These are phyloP conservation scores for Tachina fera DNA, from an alignment of 2,888 invertebrate species.

Conservation along the genomic window DNA sequence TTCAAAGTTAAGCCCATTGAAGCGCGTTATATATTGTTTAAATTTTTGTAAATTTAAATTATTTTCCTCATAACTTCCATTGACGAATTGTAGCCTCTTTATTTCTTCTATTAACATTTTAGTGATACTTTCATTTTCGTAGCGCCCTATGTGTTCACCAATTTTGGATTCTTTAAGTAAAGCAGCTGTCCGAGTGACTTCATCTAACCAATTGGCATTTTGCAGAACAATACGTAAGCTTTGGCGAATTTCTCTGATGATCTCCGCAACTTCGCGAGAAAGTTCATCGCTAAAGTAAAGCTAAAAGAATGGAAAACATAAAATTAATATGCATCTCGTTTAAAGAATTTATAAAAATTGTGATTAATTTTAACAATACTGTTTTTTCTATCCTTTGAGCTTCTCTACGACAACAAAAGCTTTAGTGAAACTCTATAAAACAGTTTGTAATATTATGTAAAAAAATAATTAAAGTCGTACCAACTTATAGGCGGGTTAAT, in stretches of 20 bases:
- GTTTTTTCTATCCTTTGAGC: too few species aligned
- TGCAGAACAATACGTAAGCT: constrained; percentile 74
- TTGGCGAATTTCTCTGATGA: constrained; percentile 77
- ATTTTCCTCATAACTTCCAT: constrained; percentile 75
- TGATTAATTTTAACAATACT: too few species aligned
- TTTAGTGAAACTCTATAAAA: too few species aligned
- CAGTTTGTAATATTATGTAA: too few species aligned
- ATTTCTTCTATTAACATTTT: constrained; percentile 75
- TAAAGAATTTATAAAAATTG: too few species aligned
- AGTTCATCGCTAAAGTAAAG: constrained; percentile 76
- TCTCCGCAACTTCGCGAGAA: constrained; percentile 73
- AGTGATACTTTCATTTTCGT: constrained; percentile 72
- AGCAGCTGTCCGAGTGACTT: constrained; percentile 77
- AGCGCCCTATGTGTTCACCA: constrained; percentile 74
- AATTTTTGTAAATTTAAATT: constrained; percentile 76
- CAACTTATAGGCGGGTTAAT: too few species aligned
- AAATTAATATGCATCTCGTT: neutral
- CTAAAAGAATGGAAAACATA: constrained; percentile 68
- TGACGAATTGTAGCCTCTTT: constrained; percentile 73
- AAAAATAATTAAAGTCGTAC: too few species aligned
- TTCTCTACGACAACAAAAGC: too few species aligned
- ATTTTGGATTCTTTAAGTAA: constrained; percentile 77
- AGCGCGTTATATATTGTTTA: constrained; percentile 74
- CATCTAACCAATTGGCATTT: constrained; percentile 79
- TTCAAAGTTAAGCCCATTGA: constrained; percentile 73